Base-by-base conservation (phyloP, 2,797 vertebrate genomes). In the Nothura maculosa region DNA sequence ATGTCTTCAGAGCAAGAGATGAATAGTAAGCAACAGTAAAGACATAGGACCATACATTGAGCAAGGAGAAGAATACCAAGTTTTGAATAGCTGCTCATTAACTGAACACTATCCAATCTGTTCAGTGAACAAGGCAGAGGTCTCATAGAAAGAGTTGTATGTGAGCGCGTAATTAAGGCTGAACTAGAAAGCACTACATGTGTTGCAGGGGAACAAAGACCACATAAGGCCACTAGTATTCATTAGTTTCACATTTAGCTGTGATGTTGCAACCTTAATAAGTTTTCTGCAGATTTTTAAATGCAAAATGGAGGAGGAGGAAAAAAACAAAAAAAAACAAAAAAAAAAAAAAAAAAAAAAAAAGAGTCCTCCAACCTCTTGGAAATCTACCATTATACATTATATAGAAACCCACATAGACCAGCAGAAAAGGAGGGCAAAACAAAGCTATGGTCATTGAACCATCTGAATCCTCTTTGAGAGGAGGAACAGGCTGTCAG, bases 11-110 rank as follows among this genome's bases (percentile, higher is more conserved):
- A 93, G 73, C 66, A 72, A 90, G 34, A 27, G 72, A 85, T 92
- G 93, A 94, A 81, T 62, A 93, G 63, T n/a, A 93, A 94, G 91
- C 79, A 92, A 87, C 77, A 93, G 45, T 5, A 67, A 94, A 95
- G 79, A 78, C 77, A 86, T 36, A 92, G 57, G 85, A 94, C 84
- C 60, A 76, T 82, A 85, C 50, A 66, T 3, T 40, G 50, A 94
- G 73, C 81, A 93, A 92, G 0, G 7, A 89, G 84, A 88, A 92
- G 83, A 93, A 94, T 69, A 81, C 72, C 73, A 87, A 87, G 52
- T 63, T 92, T 17, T 87, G 90, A 95, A 92, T 83, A 95, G 95
- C 69, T 92, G 50, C 63, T 95, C 79, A 69, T 87, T 92, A 96
- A 87, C 47, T 78, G 81, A 93, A 81, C 4, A 40, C 87, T 91